Evolutionary conservation across 2,888 invertebrate species (phyloP), one percentile per base, ranked within the genome.

Genomic region (Enchytraeus crypticus): DNA sequence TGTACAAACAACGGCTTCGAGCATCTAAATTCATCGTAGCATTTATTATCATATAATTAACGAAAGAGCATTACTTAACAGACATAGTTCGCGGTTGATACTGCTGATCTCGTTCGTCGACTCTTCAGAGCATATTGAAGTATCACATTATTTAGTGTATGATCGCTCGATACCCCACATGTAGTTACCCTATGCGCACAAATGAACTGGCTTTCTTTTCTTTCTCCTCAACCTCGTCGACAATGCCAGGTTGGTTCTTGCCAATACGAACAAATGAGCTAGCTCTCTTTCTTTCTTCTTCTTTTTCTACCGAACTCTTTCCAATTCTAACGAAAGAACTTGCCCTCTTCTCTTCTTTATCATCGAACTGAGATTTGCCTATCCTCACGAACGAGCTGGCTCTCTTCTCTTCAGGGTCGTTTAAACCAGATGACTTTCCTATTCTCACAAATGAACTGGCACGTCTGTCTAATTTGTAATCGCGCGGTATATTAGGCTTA

Each of bases 331-430:
- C 46, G 46, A 57, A 57, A 46, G 46, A 45, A 2, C 45, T 1
- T 23, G 49, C 49, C 27, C 53, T 60, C 46, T 62, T 47, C 5
- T 45, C 27, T 0, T 2, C 29, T 2, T 23, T 43, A 2, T 56
- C 27, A 1, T 26, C 54, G 21, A 33, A 1, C 27, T 1, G n/a
- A 1, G 56, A 56, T 45, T 56, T 56, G 18, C 56, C 56, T 29
- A 56, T 27, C 2, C 62, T 26, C 18, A 56, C 56, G 23, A 56
- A 56, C 26, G 45, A 45, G 34, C 54, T 54, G n/a, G 54, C 34
- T 45, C 45, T 43, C 27, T 34, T 54, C 5, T 34, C 8, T 21
- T 32, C 34, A n/a, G n/a, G n/a, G n/a, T n/a, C n/a, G n/a, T n/a
- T n/a, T n/a, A n/a, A n/a, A n/a, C n/a, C n/a, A n/a, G n/a, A n/a